A percentile compares a stretch with the other conserved stretches of the same genome.
phyloP scores from a whole-genome alignment of 1,140 invertebrate genomes.

The Trichomalopsis sarcophagae region DNA sequence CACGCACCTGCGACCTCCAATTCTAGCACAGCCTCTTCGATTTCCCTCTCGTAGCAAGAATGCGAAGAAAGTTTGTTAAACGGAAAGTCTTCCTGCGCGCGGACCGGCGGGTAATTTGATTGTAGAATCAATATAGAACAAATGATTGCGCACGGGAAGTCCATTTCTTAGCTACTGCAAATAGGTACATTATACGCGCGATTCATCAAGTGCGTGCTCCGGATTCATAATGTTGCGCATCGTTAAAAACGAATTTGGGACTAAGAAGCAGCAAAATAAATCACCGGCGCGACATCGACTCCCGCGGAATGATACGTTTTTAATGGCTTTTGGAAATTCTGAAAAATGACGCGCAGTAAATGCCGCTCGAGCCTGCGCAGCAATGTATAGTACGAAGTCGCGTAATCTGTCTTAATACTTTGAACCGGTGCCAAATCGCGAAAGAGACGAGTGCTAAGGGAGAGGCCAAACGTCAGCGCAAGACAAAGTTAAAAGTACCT shows the following conservation, averaged over 20 bases:
- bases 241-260: not conserved
- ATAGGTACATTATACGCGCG: no score
- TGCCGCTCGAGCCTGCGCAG: not conserved
- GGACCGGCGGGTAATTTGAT: not conserved
- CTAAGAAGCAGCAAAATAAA: not conserved
- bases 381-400: not conserved
- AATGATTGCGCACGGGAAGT: not conserved
- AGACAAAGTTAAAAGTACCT: conserved; percentile 24
- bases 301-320: not conserved
- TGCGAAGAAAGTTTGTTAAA: conserved; percentile 1
- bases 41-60: conserved; percentile 20
- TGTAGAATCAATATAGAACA: not conserved
- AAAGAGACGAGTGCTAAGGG: not conserved
- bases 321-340: conserved; percentile 31
- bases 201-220: no score
- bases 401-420: conserved; percentile 32
- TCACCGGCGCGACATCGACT: not conserved
- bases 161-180: no score
- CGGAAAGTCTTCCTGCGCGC: not conserved
- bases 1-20: conserved; percentile 64
- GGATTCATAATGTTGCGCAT: not conserved
- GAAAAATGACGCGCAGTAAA: conserved; percentile 21
- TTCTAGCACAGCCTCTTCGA: conserved; percentile 35
- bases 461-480: not conserved
- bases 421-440: conserved; percentile 27